A percentile compares a stretch with the other conserved stretches of the same genome.
These are phyloP conservation scores for Coptotermes formosanus DNA, from an alignment of 1,140 invertebrate genomes.

Conservation along the genomic window DNA sequence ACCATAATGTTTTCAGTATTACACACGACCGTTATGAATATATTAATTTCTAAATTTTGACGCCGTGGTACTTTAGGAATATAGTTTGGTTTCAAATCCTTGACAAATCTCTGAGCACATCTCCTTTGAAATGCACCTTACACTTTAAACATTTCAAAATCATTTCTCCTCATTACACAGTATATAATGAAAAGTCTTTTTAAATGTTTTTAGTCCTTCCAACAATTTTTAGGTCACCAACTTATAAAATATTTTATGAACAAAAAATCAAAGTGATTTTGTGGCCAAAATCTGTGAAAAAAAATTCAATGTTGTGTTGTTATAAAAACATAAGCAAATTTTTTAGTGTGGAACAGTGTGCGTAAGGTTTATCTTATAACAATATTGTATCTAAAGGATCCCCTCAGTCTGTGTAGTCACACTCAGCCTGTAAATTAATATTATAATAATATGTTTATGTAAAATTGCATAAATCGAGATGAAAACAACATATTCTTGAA, in stretches of 20 bases:
- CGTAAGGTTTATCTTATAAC: constrained; percentile 10
- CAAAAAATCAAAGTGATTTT: neutral
- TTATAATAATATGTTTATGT: constrained; percentile 14
- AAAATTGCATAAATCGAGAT: constrained; percentile 19
- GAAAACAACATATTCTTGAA: neutral
- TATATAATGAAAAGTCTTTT: neutral
- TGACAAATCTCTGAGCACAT: neutral
- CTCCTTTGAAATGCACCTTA: neutral
- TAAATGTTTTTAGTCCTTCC: constrained; percentile 13
- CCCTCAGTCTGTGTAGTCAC: neutral
- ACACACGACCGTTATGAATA: neutral
- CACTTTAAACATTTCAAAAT: neutral
- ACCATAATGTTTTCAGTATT: too few species aligned
- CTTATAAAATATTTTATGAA: constrained; percentile 18
- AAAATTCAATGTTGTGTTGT: constrained; percentile 19
- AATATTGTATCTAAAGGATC: neutral
- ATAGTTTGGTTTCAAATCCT: neutral
- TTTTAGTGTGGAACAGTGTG: constrained; percentile 16
- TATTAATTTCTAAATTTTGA: neutral
- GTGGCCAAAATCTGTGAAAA: constrained; percentile 3
- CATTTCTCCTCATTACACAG: neutral
- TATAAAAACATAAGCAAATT: neutral
- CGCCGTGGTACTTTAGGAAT: neutral
- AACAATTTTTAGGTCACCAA: constrained; percentile 19
- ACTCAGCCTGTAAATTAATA: constrained; percentile 9